Base-by-base conservation (phyloP, 2,888 invertebrate species). In the Halocaridina rubra region DNA sequence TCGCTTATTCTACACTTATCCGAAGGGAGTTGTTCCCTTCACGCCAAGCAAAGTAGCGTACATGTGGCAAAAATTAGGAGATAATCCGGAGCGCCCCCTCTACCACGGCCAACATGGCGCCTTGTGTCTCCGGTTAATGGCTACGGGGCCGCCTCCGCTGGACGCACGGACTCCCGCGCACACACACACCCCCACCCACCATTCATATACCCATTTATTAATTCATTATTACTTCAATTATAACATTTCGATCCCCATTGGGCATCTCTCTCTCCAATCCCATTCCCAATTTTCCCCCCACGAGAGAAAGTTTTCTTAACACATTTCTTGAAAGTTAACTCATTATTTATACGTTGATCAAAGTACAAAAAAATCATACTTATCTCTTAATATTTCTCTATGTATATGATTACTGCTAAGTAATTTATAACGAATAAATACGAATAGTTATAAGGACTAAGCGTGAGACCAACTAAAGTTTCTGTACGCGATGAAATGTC, bases 81-180 rank as follows among this genome's bases (percentile, higher is more conserved):
- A 88, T 88, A 88, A 88, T 88, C 88, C 88, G 80, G 86, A 86
- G 88, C 81, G 88, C 88, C 80, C 82, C 86, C 86, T 80, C 82
- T 79, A 86, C 86, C 88, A n/a, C n/a, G n/a, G n/a, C n/a, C n/a
- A 88, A 88, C 88, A 88, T 88, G 88, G 88, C 88, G 88, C 82
- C 88, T 88, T 86, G 86, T n/a, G n/a, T 88, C 88, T 86, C 88
- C 88, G 86, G 86, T 88, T 88, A 88, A 88, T 88, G 81, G 88
- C 88, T 88, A 88, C 88, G 88, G 88, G 86, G 88, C 82, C 86
- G 80, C 85, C 59, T n/a, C 86, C 78, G 88, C 86, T 88, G 85
- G 86, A 86, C 86, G 88, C 87, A 87, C 75, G 86, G 88, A 77
- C 85, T 86, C 80, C 88, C 85, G 85, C 88, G 82, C 86, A 80